Evolutionary conservation across 2,113 vertebrate species (phyloP), one percentile per base, ranked within the genome.

Genomic region (Connochaetes taurinus): DNA sequence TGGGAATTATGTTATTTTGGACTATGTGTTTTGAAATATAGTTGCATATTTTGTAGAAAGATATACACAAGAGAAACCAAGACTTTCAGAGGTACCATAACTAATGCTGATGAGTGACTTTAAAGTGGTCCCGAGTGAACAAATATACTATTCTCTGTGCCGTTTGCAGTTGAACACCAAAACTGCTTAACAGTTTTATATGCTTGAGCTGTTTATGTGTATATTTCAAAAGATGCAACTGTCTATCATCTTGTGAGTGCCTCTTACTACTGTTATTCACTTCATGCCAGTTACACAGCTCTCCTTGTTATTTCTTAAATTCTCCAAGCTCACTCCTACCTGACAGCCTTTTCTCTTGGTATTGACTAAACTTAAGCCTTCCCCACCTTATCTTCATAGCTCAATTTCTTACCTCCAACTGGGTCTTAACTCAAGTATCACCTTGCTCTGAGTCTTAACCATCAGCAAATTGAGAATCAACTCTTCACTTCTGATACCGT

Each of bases 331-430:
- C 50, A 43, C 1, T 12, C 8, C 9, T 3, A 45, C 5, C 25
- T 43, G 33, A 55, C 27, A 53, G 11, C 1, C 12, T 86, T 36
- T 43, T 6, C 21, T 81, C 13, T 25, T 57, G 9, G 2, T 89
- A 1, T n/a, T 80, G 9, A 8, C 8, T 55, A 9, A 25, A 6
- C 5, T n/a, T 8, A 17, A 14, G 0, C 5, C 17, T 40, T 15
- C 7, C 21, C 27, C 12, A 3, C 3, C 2, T 0, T 27, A 29
- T 23, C 21, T 23, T 47, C 45, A 50, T 55, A 16, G 3, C n/a
- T 47, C 40, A 47, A 0, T 85, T 86, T 25, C 43, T 94, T 74
- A 36, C 12, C 16, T 55, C 25, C 7, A 33, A 33, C 11, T 25
- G 15, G 27, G 23, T 60, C 62, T 76, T 58, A 40, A 3, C 7